Base-by-base conservation (phyloP, 2,797 vertebrate species). In the Carduelis carduelis region DNA sequence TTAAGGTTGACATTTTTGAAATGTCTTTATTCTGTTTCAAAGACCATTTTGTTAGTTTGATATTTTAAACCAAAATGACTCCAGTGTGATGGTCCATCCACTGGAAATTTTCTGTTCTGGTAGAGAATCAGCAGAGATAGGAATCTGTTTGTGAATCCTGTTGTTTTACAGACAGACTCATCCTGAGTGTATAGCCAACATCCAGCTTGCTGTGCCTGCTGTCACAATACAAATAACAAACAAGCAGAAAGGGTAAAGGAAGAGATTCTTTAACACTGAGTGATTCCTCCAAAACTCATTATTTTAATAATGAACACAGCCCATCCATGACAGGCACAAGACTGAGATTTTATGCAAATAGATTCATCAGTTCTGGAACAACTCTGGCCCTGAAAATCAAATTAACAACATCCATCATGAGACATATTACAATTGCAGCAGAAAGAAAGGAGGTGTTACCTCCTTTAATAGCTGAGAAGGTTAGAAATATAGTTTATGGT, bases 281-380 rank as follows among this genome's bases (percentile, higher is more conserved):
- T 77, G 71, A 81, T 89, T 92, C 34, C 64, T 85, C 55, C 59
- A 85, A 64, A 92, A 85, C 55, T 78, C 87, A 71, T 83, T 89
- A 94, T 80, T 95, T 87, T 72, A 70, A 81, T 94, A 89, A 87
- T 46, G 75, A 94, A 50, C 71, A 83, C 89, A 96, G n/a, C n/a
- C 75, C 78, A 92, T 80, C 89, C 84, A 85, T 93, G 79, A 92
- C 65, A 87, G 55, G 46, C 47, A 81, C 14, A 94, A 89, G 35
- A 78, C 79, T 71, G 64, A 77, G 19, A 87, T 65, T 91, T 89
- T 87, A 93, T 93, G 81, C 50, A 96, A 91, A 95, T 69, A 20
- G 43, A 93, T 89, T 87, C 23, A 66, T 89, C 79, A 71, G 46
- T 81, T 91, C 61, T 91, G 75, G 84, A 96, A 61, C 22, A 8